These are phyloP conservation scores for Phataginus tricuspis DNA, from an alignment of 2,797 vertebrate genomes.

Conservation along the genomic window DNA sequence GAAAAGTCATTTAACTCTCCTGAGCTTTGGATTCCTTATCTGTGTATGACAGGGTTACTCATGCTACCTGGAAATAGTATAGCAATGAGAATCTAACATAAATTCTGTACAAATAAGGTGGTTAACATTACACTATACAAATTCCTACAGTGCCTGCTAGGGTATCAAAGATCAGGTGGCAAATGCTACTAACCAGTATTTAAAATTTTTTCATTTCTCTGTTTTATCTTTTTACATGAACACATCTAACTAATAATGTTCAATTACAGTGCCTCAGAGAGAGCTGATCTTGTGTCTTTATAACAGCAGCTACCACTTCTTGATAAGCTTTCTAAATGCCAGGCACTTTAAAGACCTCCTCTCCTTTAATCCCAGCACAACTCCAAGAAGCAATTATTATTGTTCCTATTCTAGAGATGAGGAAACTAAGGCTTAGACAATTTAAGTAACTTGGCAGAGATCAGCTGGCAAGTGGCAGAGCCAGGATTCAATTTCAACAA, in stretches of 20 bases:
- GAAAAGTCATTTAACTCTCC: background rate
- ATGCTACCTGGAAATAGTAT: background rate
- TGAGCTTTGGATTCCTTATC: background rate
- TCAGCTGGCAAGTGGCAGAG: background rate
- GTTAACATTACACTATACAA: background rate
- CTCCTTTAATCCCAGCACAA: conserved; percentile 16
- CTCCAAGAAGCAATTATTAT: background rate
- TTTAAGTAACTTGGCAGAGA: background rate
- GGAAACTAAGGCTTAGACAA: background rate
- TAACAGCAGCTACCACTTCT: background rate
- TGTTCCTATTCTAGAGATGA: background rate
- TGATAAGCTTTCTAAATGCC: background rate
- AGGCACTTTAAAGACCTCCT: background rate
- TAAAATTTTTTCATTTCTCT: background rate
- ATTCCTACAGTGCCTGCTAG: background rate
- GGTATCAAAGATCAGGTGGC: background rate
- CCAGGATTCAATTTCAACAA: background rate
- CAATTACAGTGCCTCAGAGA: background rate
- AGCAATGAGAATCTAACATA: background rate
- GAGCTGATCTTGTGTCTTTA: background rate
- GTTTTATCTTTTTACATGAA: background rate
- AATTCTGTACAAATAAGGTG: background rate
- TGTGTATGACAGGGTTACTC: background rate
- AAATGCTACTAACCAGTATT: background rate
- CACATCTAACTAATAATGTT: background rate